A percentile compares a stretch with the other conserved stretches of the same genome.
Evolutionary conservation across 2,888 invertebrate species (phyloP).

Genomic region (Adelphocoris suturalis): DNA sequence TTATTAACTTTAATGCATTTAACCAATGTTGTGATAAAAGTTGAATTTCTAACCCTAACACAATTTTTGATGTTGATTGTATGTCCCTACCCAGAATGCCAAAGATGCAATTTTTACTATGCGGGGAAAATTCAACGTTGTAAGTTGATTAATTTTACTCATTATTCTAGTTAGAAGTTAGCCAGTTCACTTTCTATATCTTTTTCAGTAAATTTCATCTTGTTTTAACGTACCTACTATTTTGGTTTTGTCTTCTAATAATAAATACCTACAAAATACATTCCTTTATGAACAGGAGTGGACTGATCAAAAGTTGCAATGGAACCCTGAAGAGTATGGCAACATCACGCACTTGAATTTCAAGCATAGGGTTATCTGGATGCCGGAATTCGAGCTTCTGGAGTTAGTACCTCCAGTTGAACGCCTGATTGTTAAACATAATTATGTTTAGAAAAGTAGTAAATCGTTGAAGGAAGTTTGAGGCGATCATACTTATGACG

Average conservation of each 20-base stretch:
- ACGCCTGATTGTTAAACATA: not conserved
- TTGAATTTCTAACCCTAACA: too few species aligned
- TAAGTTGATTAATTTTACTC: not conserved
- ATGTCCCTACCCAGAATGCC: conserved; percentile 78
- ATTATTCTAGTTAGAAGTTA: too few species aligned
- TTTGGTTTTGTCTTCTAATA: too few species aligned
- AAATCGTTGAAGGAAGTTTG: too few species aligned
- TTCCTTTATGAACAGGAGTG: conserved; percentile 80
- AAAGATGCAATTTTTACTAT: conserved; percentile 77
- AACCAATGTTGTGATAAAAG: too few species aligned
- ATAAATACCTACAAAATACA: too few species aligned
- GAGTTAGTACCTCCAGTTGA: conserved; percentile 77
- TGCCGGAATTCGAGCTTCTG: conserved; percentile 80
- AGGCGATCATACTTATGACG: too few species aligned
- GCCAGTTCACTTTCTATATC: too few species aligned
- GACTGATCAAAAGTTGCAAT: conserved; percentile 83
- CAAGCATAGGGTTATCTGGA: conserved; percentile 82
- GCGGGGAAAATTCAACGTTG: conserved; percentile 78
- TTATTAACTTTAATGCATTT: too few species aligned
- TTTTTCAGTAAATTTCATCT: too few species aligned
- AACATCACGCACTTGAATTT: conserved; percentile 80
- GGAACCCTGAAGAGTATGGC: conserved; percentile 83
- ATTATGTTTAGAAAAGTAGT: too few species aligned
- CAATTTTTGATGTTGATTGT: not conserved
- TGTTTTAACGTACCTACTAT: too few species aligned